Base-by-base conservation (phyloP, 2,888 invertebrate genomes). In the Hemithea aestivaria region DNA sequence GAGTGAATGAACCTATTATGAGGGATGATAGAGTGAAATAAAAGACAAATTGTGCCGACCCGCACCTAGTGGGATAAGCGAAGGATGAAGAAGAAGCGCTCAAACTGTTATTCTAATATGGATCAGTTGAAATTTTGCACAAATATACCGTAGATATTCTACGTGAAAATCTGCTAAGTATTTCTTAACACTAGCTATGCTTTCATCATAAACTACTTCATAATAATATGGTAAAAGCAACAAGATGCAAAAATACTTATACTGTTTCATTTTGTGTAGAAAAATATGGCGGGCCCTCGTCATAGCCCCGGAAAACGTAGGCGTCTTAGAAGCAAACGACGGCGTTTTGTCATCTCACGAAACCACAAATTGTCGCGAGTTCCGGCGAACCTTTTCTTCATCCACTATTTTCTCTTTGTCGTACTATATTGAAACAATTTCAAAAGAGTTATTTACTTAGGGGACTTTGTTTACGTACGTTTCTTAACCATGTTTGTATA, bases 271-370 rank as follows among this genome's bases (percentile, higher is more conserved):
- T 29, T 6, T 25, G 23, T 25, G 23, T 20, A 24, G 16, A 16
- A 21, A 22, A 31, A 7, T 29, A 26, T 29, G 9, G 7, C 22
- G 12, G 21, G 20, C 36, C 26, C 33, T 40, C 31, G 22, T 21
- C 35, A n/a, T n/a, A 29, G 34, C 32, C 29, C 32, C 40, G 43
- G 43, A 43, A 47, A 43, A 39, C 41, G 46, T 36, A 43, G 48
- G 53, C 50, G 53, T 51, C 44, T 38, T 41, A 28, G 35, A 45
- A 51, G 58, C 60, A 70, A 74, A 73, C 65, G 73, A 66, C 62
- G 50, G 46, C 67, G 63, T 71, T 77, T 74, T 78, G 73, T 76
- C 72, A 73, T 62, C 56, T 57, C 55, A 67, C 68, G 70, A 70
- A 66, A 59, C 66, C 72, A 62, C 73, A 71, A 69, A 73, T 73